Base-by-base conservation (phyloP, 30 jellyfish, hydroid and myxozoan species). In the Chrysaora quinquecirrha region DNA sequence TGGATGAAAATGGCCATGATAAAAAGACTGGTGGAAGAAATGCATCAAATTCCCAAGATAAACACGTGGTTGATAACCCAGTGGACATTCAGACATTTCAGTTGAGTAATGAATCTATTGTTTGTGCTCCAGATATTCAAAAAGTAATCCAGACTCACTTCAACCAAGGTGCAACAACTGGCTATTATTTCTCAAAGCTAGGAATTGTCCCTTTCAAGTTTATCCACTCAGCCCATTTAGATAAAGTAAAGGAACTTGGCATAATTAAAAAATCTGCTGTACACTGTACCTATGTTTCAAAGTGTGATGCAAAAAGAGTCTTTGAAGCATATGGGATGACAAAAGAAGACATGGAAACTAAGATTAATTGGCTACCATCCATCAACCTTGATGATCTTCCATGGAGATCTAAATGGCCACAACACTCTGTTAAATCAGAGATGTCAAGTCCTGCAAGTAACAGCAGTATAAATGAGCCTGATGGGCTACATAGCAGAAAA, bases 61-160 rank as follows among this genome's bases (percentile, higher is more conserved):
- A 75, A 27, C 30, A 43, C 31, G 11, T 67, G 18, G 56, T 25
- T 21, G 82, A 79, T 11, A 54, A 30, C 48, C 90, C 88, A 20
- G 97, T 94, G 11, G 95, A 94, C 50, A 76, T 94, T 20, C 99
- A 94, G 33, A 64, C 68, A 49, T 87, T 94, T 62, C 43, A 48
- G 20, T 50, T 94, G 61, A 88, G 90, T 33, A 75, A 34, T 2
- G 96, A 83, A 6, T n/a, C 48, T 2, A 80, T 94, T 64, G 97
- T 94, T 28, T 94, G 99, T 77, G 97, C 99, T 16, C 99, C 99
- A n/a, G 99, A 94, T 70, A 93, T 94, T 46, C 99, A 94, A 71
- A 87, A 82, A 60, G 99, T 94, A 12, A 85, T 94, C 48, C 99
- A 94, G 74, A 79, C 95, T 16, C 93, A 88, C 48, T 94, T 94